Evolutionary conservation across 2,888 invertebrate species (phyloP), one percentile per base, ranked within the genome.

Genomic region (Agapetus fuscipes): DNA sequence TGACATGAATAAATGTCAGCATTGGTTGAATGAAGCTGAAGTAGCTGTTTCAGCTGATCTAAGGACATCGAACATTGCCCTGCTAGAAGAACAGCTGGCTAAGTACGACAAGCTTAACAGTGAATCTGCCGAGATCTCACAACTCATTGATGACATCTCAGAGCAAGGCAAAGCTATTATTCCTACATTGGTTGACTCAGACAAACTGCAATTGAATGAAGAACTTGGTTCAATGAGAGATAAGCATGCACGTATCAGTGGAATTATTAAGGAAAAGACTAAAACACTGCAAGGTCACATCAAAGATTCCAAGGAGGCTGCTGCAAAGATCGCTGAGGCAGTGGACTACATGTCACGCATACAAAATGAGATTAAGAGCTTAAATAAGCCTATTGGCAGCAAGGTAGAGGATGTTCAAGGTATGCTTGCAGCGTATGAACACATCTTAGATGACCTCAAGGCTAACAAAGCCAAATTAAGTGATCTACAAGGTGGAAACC

Each of bases 1-100:
- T 29, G 83, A 86, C 43, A 72, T 87, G 32, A 82, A 84, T 40
- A 80, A 81, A 52, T 82, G 88, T 55, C 80, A 84, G 48, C 79
- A 84, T 51, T 95, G 94, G 94, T 67, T 93, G 26, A 84, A 87
- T 50, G 87, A 94, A 63, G 88, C 88, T 17, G 91, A 93, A 60
- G 84, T 87, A 1, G 83, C 86, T 3, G 82, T 86, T 1, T 81
- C 84, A 7, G 78, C 83, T 20, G 89, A 90, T 54, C 66, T 91
- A 3, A 75, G 87, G 29, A 78, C 83, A 13, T 80, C 86, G 1
- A 87, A 81, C 53, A 69, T 89, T 13, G 86, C 87, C 50, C 75
- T 89, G 0, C 63, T 94, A 17, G 84, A 90, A 58, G 90, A 93
- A 60, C 91, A 93, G 55, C 62, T 89, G 28, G 74, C 76, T n/a